Evolutionary conservation across 2,113 vertebrate genomes (phyloP), one percentile per base, ranked within the genome.

Genomic region (Lepisosteus oculatus): DNA sequence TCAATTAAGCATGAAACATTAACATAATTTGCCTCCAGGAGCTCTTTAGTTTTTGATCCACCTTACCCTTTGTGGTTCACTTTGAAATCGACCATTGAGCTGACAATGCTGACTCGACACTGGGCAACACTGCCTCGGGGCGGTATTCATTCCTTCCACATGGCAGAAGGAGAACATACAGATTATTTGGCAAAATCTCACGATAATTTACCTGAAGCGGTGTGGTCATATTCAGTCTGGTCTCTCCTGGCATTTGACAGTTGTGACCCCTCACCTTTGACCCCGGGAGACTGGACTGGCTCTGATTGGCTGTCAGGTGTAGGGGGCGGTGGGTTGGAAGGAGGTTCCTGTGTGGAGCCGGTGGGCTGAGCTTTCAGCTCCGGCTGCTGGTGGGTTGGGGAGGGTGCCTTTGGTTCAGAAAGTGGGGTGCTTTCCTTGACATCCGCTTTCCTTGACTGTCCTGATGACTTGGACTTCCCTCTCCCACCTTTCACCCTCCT

Each of bases 401-500:
- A 70, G 29, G 65, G 71, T 72, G 43, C 67, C 71, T 11, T 73
- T 85, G 45, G 69, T 54, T 71, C 59, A 81, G 87, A 85, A 90
- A 3, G 74, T 47, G 42, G 64, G 76, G 47, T 55, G 57, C 79
- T 17, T 74, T 41, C 9, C 62, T 65, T n/a, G n/a, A 65, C 29
- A n/a, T 29, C 29, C 42, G 9, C 42, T 41, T 54, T 71, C 76
- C 90, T 55, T 82, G 89, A 61, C 83, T 81, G 51, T 59, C 77
- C 84, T 17, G 80, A 83, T 43, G 88, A 81, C 77, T 83, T 85
- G 2, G 76, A 81, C 78, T 83, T 89, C 42, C 90, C 85, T 81
- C 79, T 89, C 55, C 82, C 89, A 42, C 90, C 88, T 74, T 86
- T 90, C 54, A 80, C 89, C 81, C 82, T 91, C 83, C 88, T 89